Conservation (phyloP, 2,888 invertebrate genomes). For the Trissoscelio sp. region DNA sequence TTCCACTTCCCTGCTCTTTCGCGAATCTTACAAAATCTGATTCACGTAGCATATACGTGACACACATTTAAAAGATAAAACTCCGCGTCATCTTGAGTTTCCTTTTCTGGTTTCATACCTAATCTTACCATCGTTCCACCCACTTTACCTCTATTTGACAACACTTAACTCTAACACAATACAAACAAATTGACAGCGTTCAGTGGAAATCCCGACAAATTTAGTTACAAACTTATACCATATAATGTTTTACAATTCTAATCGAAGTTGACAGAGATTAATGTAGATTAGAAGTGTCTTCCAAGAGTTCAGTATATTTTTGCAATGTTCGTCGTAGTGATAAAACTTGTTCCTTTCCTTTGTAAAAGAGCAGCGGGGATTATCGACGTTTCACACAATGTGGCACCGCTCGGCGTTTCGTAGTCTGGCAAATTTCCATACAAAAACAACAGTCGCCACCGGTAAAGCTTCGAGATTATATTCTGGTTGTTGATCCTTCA, state of each 20-base stretch:
- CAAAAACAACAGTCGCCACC: slow-evolving; percentile 14
- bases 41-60: slow-evolving; percentile 33
- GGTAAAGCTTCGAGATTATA: neutral
- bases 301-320: slow-evolving; percentile 29
- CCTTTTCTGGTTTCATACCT: slow-evolving; percentile 27
- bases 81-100: slow-evolving; percentile 7
- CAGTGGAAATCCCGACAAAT: neutral
- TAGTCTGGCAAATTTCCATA: slow-evolving; percentile 41
- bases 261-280: slow-evolving; percentile 1
- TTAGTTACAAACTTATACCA: neutral
- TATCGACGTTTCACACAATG: slow-evolving; percentile 35
- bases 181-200: neutral
- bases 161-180: slow-evolving; percentile 4
- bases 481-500: neutral
- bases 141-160: slow-evolving; percentile 20
- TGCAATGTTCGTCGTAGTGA: neutral
- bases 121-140: slow-evolving; percentile 1
- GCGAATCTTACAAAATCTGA: slow-evolving; percentile 28
- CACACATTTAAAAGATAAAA: slow-evolving; percentile 33
- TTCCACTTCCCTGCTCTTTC: slow-evolving; percentile 24
- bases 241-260: slow-evolving; percentile 4
- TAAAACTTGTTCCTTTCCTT: slow-evolving; percentile 32
- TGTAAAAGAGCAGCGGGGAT: slow-evolving; percentile 21
- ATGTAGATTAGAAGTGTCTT: slow-evolving; percentile 11
- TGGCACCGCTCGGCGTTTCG: slow-evolving; percentile 8